Conservation (phyloP, 2,113 vertebrate genomes). For the Bubo scandiacus region DNA sequence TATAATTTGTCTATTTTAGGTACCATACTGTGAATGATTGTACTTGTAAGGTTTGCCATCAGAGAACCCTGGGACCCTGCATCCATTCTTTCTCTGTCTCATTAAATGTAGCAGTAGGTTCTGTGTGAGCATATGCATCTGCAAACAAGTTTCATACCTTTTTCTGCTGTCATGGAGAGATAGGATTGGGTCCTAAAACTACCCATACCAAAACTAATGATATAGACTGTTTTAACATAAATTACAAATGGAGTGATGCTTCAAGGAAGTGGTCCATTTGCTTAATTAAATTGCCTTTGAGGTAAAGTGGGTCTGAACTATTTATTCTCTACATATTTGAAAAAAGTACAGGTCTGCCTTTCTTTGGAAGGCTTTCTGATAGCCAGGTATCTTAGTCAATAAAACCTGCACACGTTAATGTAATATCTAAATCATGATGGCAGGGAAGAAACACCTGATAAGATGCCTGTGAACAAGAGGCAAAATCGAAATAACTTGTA, state of each 20-base stretch:
- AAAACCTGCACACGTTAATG: background rate
- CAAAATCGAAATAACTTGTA: background rate
- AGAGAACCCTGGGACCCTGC: background rate
- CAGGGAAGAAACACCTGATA: background rate
- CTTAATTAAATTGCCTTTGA: background rate
- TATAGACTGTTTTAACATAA: background rate
- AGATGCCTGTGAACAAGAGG: background rate
- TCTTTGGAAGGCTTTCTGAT: background rate
- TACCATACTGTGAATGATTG: background rate
- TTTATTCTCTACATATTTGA: background rate
- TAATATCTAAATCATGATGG: background rate
- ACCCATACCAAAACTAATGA: background rate
- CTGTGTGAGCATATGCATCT: background rate
- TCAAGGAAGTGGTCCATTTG: background rate
- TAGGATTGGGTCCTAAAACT: background rate
- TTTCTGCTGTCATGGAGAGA: background rate
- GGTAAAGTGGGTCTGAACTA: background rate
- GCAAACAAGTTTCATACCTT: background rate
- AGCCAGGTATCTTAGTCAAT: background rate
- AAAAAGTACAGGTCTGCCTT: background rate
- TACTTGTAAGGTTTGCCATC: background rate
- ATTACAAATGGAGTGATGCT: background rate
- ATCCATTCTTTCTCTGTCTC: background rate
- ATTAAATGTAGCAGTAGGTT: background rate
- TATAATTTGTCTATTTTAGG: constrained; percentile 15